These are phyloP conservation scores for Channa striata DNA, from an alignment of 2,797 vertebrate genomes.

Conservation along the genomic window DNA sequence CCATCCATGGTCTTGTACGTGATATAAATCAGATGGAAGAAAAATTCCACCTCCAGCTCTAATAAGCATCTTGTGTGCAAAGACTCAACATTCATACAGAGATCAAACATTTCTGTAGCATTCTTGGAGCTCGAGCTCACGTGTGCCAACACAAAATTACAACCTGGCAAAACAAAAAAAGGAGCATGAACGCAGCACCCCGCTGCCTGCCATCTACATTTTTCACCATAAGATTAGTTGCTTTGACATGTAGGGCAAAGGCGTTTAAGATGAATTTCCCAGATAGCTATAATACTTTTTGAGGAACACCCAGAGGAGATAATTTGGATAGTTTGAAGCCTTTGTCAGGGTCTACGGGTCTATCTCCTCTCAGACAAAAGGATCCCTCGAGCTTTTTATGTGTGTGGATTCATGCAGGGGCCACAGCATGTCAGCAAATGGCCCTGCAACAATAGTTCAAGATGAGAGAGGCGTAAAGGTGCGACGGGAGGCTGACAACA, in stretches of 20 bases:
- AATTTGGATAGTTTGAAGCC: conserved; percentile 67
- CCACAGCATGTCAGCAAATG: conserved; percentile 58
- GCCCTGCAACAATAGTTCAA: conserved; percentile 67
- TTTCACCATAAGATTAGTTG: conserved; percentile 48
- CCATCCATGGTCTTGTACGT: conserved; percentile 78
- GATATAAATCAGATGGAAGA: conserved; percentile 84
- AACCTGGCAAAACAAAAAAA: conserved; percentile 54
- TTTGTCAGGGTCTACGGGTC: conserved; percentile 62
- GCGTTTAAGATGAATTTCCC: conserved; percentile 65
- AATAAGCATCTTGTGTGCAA: conserved; percentile 79
- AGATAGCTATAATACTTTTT: conserved; percentile 62
- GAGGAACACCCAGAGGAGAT: conserved; percentile 67
- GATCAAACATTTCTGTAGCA: conserved; percentile 81
- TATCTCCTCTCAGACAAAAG: conserved; percentile 60
- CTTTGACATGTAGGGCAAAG: conserved; percentile 64
- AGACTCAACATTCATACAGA: conserved; percentile 53
- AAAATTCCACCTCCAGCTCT: conserved; percentile 82
- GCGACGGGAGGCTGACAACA: conserved; percentile 52
- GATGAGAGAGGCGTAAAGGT: conserved; percentile 81
- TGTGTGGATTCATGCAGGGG: conserved; percentile 55
- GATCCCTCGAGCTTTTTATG: conserved; percentile 63
- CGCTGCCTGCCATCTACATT: conserved; percentile 41
- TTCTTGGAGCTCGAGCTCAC: conserved; percentile 64
- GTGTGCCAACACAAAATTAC: conserved; percentile 77
- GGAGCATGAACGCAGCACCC: conserved; percentile 9